Conservation (phyloP, 2,113 vertebrate genomes). For the Eretmochelys imbricata region DNA sequence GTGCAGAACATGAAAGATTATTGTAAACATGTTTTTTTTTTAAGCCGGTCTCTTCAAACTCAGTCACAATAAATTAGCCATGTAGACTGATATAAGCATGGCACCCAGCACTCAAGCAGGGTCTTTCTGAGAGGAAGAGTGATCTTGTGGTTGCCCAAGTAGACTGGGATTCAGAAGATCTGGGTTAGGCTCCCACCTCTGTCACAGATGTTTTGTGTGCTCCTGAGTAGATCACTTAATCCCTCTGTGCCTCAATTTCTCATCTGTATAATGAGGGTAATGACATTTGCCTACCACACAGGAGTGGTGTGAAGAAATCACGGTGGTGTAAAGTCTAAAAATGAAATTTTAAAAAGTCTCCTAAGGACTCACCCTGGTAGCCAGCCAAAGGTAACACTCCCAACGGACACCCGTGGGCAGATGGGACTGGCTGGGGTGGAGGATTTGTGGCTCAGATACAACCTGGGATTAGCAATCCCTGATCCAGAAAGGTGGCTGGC, state of each 20-base stretch:
- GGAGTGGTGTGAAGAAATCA: neutral
- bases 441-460: neutral
- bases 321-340: neutral
- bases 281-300: neutral
- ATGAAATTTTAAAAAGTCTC: neutral
- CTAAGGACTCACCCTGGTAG: neutral
- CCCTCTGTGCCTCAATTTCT: neutral
- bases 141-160: neutral
- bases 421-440: neutral
- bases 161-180: neutral
- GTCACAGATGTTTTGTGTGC: accelerated
- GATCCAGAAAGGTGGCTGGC: neutral
- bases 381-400: neutral
- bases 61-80: constrained; percentile 35
- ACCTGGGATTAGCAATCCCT: neutral
- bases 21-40: constrained; percentile 29
- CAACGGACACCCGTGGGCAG: neutral
- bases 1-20: constrained; percentile 57
- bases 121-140: neutral
- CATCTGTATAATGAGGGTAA: neutral
- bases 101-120: neutral
- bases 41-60: constrained; percentile 39
- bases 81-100: neutral
- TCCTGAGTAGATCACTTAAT: neutral
- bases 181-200: neutral